phyloP scores from a whole-genome alignment of 2,113 vertebrate genomes.

The Rhineura floridana region DNA sequence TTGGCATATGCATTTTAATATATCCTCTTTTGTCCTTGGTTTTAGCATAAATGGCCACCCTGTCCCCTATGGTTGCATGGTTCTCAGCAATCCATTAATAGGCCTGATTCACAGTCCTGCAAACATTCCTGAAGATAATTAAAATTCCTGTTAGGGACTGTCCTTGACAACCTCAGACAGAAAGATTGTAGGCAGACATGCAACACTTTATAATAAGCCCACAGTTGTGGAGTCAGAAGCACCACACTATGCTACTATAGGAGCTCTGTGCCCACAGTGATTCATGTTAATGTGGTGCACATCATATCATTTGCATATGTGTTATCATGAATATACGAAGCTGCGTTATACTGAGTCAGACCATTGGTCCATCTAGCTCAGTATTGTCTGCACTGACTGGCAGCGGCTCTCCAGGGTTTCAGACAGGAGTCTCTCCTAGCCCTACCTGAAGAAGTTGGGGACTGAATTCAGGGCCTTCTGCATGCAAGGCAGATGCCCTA shows the following conservation, averaged over 20 bases:
- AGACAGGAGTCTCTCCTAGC: no score
- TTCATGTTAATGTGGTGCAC: accelerated
- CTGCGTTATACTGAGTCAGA: no score
- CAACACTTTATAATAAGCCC: accelerated
- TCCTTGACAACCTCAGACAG: slow-evolving; percentile 14
- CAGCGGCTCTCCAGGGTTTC: no score
- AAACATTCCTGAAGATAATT: slow-evolving; percentile 11
- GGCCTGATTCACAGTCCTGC: slow-evolving; percentile 20
- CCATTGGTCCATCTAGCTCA: no score
- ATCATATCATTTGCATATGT: accelerated
- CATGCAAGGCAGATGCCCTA: no score
- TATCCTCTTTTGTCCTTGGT: no score
- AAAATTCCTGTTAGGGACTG: slow-evolving; percentile 7
- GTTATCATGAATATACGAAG: neutral
- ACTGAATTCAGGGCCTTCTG: no score
- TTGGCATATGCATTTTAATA: neutral
- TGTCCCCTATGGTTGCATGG: neutral
- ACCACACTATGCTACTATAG: accelerated
- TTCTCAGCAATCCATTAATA: slow-evolving; percentile 13
- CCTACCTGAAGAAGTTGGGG: no score
- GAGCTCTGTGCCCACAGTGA: accelerated
- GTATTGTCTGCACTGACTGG: no score
- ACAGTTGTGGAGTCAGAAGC: neutral
- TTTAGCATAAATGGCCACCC: neutral
- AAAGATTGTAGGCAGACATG: neutral